Conservation (phyloP, 2,113 vertebrate genomes). For the Sinocyclocheilus maitianheensis region DNA sequence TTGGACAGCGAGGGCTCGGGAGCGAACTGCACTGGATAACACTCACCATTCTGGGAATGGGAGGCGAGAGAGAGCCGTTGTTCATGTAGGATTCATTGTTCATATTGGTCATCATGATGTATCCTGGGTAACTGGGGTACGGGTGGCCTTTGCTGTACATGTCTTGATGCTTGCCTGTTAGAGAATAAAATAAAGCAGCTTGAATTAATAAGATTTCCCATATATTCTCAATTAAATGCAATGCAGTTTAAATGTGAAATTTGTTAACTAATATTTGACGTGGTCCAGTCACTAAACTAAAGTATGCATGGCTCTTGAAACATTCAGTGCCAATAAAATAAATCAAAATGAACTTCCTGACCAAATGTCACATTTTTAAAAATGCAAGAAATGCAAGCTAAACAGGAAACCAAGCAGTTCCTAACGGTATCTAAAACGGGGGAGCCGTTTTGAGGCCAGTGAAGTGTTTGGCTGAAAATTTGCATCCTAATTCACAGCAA, state of each 20-base stretch:
- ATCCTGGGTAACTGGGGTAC: constrained; percentile 92
- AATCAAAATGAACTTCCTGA: not conserved
- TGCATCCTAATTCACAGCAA: constrained; percentile 47
- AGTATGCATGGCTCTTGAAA: not conserved
- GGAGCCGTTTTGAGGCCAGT: constrained; percentile 2
- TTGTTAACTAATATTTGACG: not conserved
- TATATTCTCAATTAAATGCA: not conserved
- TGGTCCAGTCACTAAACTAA: not conserved
- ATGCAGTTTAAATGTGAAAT: not conserved
- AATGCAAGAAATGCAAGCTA: not conserved
- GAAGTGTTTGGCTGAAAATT: constrained; percentile 6
- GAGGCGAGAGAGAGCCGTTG: constrained; percentile 96
- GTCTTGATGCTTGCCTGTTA: constrained; percentile 88
- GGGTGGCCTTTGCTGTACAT: constrained; percentile 92
- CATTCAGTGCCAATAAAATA: constrained; percentile 71
- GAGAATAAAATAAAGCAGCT: not conserved
- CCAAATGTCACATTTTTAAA: not conserved
- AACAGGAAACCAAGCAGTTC: constrained; percentile 28
- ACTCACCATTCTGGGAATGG: constrained; percentile 98
- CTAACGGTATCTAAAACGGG: not conserved
- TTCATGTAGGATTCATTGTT: constrained; percentile 95
- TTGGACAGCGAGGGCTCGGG: not conserved
- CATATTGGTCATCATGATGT: constrained; percentile 99
- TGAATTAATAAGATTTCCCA: not conserved
- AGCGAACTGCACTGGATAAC: not conserved